These are phyloP conservation scores for Drosophila teissieri DNA, from an alignment of 1,140 invertebrate species.

Conservation along the genomic window DNA sequence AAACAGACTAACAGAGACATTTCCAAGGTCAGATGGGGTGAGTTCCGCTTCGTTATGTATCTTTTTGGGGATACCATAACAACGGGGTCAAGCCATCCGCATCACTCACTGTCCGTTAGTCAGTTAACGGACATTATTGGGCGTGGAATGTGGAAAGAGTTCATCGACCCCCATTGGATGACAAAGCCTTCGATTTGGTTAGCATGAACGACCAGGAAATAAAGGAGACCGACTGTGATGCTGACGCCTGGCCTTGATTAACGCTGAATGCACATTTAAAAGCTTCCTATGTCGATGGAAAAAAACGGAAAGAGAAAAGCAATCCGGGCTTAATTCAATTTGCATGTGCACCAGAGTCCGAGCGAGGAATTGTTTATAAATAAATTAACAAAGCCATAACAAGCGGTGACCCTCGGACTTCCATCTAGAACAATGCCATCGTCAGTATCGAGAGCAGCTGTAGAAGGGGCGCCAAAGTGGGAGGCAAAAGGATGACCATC, in stretches of 20 bases:
- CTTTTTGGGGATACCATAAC: conserved; percentile 1
- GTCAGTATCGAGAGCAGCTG: conserved; percentile 1
- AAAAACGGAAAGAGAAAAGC: neutral
- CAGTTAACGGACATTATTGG: conserved; percentile 38
- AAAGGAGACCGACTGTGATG: conserved; percentile 19
- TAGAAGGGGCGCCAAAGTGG: neutral
- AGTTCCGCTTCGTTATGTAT: neutral
- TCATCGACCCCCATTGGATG: conserved; percentile 40
- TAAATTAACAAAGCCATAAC: conserved; percentile 69
- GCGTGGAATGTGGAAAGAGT: conserved; percentile 6
- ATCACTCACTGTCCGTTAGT: conserved; percentile 45
- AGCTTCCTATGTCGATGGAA: conserved; percentile 24
- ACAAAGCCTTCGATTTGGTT: conserved; percentile 49
- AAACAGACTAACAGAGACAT: conserved; percentile 47
- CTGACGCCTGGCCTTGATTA: conserved; percentile 49
- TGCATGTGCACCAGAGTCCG: conserved; percentile 44
- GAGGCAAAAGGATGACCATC: neutral
- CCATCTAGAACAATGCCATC: conserved; percentile 60
- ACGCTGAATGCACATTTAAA: conserved; percentile 55
- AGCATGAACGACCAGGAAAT: conserved; percentile 33
- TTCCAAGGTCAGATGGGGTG: conserved; percentile 58
- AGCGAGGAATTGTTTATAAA: conserved; percentile 61
- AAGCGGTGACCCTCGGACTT: conserved; percentile 40
- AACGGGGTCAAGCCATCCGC: conserved; percentile 26
- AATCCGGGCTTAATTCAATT: conserved; percentile 71